phyloP scores from a whole-genome alignment of 2,797 vertebrate genomes.

The Silurus aristotelis region DNA sequence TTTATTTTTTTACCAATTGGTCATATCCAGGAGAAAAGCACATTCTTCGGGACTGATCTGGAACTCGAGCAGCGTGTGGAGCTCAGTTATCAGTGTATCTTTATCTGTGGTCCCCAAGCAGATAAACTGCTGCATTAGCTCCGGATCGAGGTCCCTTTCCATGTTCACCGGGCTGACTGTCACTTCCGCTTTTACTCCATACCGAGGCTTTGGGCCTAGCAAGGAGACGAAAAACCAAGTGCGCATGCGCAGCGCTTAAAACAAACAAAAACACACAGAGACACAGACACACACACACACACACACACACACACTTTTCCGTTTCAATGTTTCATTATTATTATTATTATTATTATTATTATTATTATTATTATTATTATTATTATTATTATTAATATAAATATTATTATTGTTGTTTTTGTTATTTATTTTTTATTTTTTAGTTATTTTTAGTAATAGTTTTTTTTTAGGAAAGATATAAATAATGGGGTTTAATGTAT shows the following conservation, averaged over 20 bases:
- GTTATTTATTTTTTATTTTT: too few species aligned
- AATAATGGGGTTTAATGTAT: neutral
- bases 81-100: constrained; percentile 93
- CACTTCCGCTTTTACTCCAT: constrained; percentile 66
- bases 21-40: constrained; percentile 97
- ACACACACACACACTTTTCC: too few species aligned
- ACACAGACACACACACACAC: too few species aligned
- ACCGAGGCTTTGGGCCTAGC: constrained; percentile 72
- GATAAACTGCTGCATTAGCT: constrained; percentile 96
- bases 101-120: constrained; percentile 95
- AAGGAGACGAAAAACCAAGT: constrained; percentile 73
- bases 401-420: too few species aligned
- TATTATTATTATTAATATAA: too few species aligned
- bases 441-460: too few species aligned
- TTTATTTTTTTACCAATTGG: constrained; percentile 86
- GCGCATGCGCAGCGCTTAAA: constrained; percentile 64
- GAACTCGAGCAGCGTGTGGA: constrained; percentile 91
- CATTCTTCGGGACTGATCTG: constrained; percentile 93
- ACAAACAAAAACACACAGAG: too few species aligned
- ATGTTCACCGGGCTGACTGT: constrained; percentile 81
- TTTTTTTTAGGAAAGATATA: neutral
- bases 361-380: too few species aligned
- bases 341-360: too few species aligned
- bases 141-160: constrained; percentile 90
- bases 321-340: too few species aligned